Evolutionary conservation across 2,113 vertebrate genomes (phyloP).

Genomic region (Scartelaos histophorus): DNA sequence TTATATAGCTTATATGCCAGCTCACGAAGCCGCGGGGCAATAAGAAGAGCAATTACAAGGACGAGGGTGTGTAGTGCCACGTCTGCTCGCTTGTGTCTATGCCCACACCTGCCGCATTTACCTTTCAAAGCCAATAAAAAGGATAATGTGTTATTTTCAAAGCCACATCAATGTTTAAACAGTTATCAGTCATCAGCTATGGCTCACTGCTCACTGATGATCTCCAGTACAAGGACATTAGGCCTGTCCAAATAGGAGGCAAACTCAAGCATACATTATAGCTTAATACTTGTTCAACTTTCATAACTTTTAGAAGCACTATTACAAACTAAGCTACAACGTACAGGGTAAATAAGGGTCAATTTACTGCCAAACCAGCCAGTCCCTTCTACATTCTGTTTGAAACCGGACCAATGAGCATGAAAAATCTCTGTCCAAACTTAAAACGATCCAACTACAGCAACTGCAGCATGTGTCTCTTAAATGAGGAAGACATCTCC

Average conservation of each 20-base stretch:
- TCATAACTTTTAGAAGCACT: neutral
- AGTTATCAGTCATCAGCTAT: slow-evolving; percentile 63
- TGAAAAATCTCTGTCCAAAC: no score
- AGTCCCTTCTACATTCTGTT: no score
- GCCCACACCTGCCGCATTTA: slow-evolving; percentile 63
- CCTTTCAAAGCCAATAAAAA: slow-evolving; percentile 66
- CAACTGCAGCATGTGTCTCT: no score
- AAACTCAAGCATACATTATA: slow-evolving; percentile 21
- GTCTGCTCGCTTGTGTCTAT: slow-evolving; percentile 24
- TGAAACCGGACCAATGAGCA: no score
- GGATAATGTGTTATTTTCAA: slow-evolving; percentile 65
- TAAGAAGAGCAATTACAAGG: slow-evolving; percentile 79
- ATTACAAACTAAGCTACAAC: neutral
- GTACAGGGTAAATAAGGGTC: neutral
- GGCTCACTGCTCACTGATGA: slow-evolving; percentile 57
- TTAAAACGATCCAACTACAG: no score
- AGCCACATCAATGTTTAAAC: slow-evolving; percentile 76
- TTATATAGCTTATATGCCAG: slow-evolving; percentile 69
- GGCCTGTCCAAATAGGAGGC: slow-evolving; percentile 28
- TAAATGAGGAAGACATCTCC: no score
- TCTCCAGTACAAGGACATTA: slow-evolving; percentile 57
- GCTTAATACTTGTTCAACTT: neutral
- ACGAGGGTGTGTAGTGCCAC: slow-evolving; percentile 36
- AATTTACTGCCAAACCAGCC: neutral
- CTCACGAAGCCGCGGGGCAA: slow-evolving; percentile 69